Evolutionary conservation across 1,140 invertebrate species (phyloP).

Genomic region (Choristoneura fumiferana): DNA sequence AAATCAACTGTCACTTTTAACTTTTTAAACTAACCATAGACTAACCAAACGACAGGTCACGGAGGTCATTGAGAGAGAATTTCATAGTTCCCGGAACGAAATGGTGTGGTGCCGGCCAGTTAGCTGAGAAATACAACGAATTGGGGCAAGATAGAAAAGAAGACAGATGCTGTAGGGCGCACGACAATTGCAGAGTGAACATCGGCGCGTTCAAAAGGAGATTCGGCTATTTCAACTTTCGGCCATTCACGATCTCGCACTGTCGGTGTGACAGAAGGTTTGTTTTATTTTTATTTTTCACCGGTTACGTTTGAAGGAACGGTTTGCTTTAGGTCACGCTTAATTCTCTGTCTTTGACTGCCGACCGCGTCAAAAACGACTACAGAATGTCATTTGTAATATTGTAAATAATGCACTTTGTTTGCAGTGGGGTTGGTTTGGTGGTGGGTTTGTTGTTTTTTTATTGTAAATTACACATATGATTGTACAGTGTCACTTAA

Average conservation of each 20-base stretch:
- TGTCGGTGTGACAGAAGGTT: slow-evolving; percentile 92
- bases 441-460: slow-evolving; percentile 28
- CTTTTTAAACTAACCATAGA: slow-evolving; percentile 15
- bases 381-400: not conserved
- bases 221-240: slow-evolving; percentile 88
- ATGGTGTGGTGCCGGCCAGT: slow-evolving; percentile 90
- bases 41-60: slow-evolving; percentile 53
- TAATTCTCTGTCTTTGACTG: not conserved
- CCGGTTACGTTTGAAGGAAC: not conserved
- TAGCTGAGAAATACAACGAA: slow-evolving; percentile 82
- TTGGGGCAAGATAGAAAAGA: slow-evolving; percentile 83
- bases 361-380: no score
- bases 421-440: slow-evolving; percentile 15
- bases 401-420: slow-evolving; percentile 1
- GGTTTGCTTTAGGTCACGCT: slow-evolving; percentile 6
- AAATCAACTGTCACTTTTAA: not conserved
- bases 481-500: no score
- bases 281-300: slow-evolving; percentile 48
- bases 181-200: slow-evolving; percentile 85
- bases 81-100: slow-evolving; percentile 87
- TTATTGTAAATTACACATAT: slow-evolving; percentile 22
- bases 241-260: slow-evolving; percentile 91
- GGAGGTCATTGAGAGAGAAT: slow-evolving; percentile 77
- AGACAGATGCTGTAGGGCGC: slow-evolving; percentile 90
- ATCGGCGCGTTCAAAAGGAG: slow-evolving; percentile 84